These are phyloP conservation scores for Uria lomvia DNA, from an alignment of 2,113 vertebrate genomes.

Conservation along the genomic window DNA sequence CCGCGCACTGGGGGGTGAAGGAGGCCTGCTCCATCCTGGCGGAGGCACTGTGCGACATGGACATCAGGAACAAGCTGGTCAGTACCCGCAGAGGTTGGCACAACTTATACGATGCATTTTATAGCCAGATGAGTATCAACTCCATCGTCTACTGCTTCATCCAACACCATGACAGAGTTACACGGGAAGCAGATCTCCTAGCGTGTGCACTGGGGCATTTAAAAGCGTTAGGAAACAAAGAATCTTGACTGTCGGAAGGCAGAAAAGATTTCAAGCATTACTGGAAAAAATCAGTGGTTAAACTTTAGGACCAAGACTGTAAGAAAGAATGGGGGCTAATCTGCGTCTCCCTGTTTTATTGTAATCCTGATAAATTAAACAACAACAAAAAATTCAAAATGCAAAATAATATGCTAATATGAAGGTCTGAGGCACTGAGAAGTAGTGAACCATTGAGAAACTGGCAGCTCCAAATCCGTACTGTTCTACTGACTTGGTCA, in stretches of 20 bases:
- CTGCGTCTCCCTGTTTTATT: not conserved
- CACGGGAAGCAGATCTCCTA: not conserved
- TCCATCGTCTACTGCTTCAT: not conserved
- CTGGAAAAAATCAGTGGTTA: not conserved
- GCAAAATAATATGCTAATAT: not conserved
- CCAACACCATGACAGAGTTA: not conserved
- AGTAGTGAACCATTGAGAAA: not conserved
- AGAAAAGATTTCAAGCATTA: not conserved
- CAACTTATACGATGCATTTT: not conserved
- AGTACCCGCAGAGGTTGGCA: constrained; percentile 30
- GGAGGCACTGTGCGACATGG: constrained; percentile 92
- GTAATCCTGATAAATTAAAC: not conserved
- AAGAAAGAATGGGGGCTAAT: not conserved
- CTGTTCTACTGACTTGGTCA: not conserved
- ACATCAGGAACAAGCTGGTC: constrained; percentile 88
- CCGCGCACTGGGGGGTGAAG: constrained; percentile 91
- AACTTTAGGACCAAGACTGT: not conserved
- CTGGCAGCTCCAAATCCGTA: not conserved
- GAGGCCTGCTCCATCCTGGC: constrained; percentile 89
- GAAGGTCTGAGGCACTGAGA: not conserved
- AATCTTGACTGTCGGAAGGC: not conserved
- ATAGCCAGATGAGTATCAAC: not conserved
- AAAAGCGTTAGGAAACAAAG: not conserved
- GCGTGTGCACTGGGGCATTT: not conserved
- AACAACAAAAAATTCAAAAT: not conserved